phyloP scores from a whole-genome alignment of 2,888 invertebrate genomes.

The Callosobruchus maculatus region DNA sequence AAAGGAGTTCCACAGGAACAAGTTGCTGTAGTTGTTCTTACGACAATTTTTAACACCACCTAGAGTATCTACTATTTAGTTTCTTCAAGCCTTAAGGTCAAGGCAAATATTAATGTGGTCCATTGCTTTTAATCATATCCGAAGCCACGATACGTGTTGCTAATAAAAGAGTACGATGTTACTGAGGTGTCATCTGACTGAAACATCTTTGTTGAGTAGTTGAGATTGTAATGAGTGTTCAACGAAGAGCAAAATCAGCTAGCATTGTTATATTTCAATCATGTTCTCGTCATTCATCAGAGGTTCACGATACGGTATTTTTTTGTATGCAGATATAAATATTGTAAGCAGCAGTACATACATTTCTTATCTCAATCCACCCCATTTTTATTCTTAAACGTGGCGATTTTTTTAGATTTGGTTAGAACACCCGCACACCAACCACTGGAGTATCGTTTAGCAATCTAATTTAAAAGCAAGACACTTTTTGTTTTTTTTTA shows the following conservation, averaged over 20 bases:
- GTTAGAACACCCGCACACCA: neutral
- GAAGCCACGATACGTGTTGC: neutral
- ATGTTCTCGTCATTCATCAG: no score
- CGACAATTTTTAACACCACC: neutral
- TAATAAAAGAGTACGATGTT: no score
- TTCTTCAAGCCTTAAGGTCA: neutral
- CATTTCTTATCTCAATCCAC: neutral
- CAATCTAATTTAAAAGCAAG: neutral
- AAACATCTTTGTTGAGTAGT: no score
- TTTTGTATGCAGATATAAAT: neutral
- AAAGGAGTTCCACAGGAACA: neutral
- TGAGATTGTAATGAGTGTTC: no score
- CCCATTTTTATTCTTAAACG: neutral
- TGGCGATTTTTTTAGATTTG: neutral
- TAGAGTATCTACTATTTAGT: neutral
- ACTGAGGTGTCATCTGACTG: no score
- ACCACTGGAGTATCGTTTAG: neutral
- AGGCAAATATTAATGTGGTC: neutral
- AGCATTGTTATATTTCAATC: no score
- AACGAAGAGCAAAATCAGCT: no score
- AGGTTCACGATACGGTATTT: no score
- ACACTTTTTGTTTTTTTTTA: neutral
- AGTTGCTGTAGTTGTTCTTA: neutral
- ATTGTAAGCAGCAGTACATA: neutral
- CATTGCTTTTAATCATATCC: neutral